These are phyloP conservation scores for Amphilophus citrinellus DNA, from an alignment of 2,113 vertebrate species.

Conservation along the genomic window DNA sequence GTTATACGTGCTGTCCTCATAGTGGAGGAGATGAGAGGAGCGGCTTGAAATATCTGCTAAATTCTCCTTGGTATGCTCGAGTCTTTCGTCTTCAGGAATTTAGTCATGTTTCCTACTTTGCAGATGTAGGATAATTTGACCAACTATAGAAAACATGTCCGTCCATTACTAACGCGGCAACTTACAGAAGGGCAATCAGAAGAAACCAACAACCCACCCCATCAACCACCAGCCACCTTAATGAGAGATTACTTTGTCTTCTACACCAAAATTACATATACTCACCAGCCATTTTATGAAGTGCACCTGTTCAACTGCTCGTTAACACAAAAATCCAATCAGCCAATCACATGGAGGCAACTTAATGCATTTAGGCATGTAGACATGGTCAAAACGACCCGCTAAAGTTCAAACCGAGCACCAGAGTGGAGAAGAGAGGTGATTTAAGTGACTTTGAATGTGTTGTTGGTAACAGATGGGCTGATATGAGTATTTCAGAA, in stretches of 20 bases:
- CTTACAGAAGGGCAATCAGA: too few relatives aligned
- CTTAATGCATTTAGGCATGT: neutral
- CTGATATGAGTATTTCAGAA: too few relatives aligned
- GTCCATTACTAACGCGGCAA: neutral
- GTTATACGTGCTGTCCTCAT: slow-evolving; percentile 68
- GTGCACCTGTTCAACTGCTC: neutral
- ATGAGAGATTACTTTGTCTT: neutral
- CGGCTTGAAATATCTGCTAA: slow-evolving; percentile 62
- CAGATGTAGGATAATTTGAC: slow-evolving; percentile 34
- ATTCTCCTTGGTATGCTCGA: slow-evolving; percentile 61
- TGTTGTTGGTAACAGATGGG: neutral
- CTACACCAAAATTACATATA: neutral
- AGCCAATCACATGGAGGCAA: neutral
- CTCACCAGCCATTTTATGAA: neutral
- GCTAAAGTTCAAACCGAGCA: neutral
- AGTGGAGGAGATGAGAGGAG: slow-evolving; percentile 60
- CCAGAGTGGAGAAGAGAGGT: neutral
- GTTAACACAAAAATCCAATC: neutral
- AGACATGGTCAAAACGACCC: neutral
- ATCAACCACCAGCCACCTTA: neutral
- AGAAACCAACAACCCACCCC: too few relatives aligned
- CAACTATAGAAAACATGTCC: neutral
- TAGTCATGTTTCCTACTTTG: slow-evolving; percentile 37
- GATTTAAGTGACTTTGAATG: neutral
- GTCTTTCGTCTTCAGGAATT: slow-evolving; percentile 53